A percentile compares a stretch with the other conserved stretches of the same genome.
phyloP scores from a whole-genome alignment of 2,113 vertebrate genomes.

The Eretmodus cyanostictus region DNA sequence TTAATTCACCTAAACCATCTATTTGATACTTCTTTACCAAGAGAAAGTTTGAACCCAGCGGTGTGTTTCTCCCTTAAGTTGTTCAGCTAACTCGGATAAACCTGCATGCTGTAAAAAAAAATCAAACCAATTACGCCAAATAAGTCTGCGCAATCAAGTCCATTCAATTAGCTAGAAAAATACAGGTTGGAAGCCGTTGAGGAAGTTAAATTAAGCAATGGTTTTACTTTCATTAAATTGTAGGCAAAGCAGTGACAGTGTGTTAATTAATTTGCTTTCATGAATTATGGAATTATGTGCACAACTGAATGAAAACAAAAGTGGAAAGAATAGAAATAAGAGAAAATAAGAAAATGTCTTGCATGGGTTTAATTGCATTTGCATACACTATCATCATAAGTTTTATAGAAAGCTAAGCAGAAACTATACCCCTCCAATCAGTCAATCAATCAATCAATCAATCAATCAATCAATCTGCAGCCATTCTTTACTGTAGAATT shows the following conservation, averaged over 20 bases:
- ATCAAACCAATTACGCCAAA: not conserved
- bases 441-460: not conserved
- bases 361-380: not conserved
- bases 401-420: not conserved
- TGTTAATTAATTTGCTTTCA: not conserved
- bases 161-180: not conserved
- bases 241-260: not conserved
- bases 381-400: not conserved
- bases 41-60: not conserved
- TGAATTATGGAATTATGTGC: not conserved
- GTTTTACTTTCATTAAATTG: not conserved
- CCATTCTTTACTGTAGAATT: not conserved
- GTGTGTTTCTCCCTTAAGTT: not conserved
- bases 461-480: not conserved
- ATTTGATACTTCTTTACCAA: not conserved
- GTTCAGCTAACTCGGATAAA: not conserved
- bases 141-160: not conserved
- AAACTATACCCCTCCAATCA: not conserved
- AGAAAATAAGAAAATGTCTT: not conserved
- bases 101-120: not conserved
- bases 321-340: not conserved
- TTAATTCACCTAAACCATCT: not conserved
- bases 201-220: not conserved
- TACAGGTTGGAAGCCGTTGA: not conserved
- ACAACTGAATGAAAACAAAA: not conserved